These are phyloP conservation scores for Sturnus vulgaris DNA, from an alignment of 2,113 vertebrate genomes.

Conservation along the genomic window DNA sequence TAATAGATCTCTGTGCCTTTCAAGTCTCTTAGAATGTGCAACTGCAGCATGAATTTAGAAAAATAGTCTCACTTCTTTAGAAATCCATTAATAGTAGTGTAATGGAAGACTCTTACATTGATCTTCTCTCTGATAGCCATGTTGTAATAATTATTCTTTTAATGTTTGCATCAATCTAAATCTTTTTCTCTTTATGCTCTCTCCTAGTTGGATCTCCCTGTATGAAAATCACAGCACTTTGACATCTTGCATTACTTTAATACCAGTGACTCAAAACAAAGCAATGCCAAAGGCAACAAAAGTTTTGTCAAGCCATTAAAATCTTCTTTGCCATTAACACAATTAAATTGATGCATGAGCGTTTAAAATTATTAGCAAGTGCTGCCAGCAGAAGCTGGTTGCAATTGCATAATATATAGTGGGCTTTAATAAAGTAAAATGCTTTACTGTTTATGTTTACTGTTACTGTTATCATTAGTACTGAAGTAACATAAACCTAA, in stretches of 20 bases:
- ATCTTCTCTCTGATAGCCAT: conserved; percentile 35
- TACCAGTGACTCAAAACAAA: conserved; percentile 61
- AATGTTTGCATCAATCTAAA: conserved; percentile 65
- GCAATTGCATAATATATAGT: conserved; percentile 45
- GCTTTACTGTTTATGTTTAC: not conserved
- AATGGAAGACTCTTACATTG: conserved; percentile 16
- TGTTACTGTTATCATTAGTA: conserved; percentile 47
- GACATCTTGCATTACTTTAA: conserved; percentile 66
- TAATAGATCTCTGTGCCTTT: not conserved
- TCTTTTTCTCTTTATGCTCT: conserved; percentile 60
- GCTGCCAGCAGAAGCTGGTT: conserved; percentile 47
- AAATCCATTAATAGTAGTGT: conserved; percentile 52
- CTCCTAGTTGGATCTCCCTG: conserved; percentile 53
- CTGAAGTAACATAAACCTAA: conserved; percentile 30
- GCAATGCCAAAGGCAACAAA: conserved; percentile 59
- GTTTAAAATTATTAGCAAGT: conserved; percentile 53
- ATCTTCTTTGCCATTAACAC: conserved; percentile 48
- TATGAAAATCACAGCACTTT: conserved; percentile 66
- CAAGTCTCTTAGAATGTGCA: conserved; percentile 14
- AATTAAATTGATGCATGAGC: conserved; percentile 55
- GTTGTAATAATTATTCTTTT: conserved; percentile 60
- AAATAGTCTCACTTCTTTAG: conserved; percentile 22
- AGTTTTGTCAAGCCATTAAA: conserved; percentile 59
- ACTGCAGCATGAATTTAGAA: conserved; percentile 33
- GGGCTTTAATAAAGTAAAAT: conserved; percentile 47